Evolutionary conservation across 2,113 vertebrate species (phyloP), one percentile per base, ranked within the genome.

Genomic region (Hemichromis elongatus): DNA sequence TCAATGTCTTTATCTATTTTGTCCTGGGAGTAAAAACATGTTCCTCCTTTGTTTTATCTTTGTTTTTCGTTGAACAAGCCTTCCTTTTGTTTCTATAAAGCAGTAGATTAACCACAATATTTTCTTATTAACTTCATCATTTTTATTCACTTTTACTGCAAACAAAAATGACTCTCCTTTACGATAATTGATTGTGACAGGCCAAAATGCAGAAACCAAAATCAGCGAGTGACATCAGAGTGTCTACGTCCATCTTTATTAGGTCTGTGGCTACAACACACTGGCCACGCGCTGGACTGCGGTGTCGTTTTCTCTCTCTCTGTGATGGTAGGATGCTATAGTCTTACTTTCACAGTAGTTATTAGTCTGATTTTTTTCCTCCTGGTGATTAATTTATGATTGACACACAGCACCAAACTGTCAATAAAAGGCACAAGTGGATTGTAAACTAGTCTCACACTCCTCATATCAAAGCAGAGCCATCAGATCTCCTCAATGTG

Each of bases 131-230:
- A 63, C 33, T 21, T 37, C 0, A 37, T 37, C 10, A 1, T 21
- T 37, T 63, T 8, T 2, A 63, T 6, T 63, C 59, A 63, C 33
- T 37, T 63, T 63, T 63, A 63, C 10, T 1, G 19, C 59, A 37
- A 63, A 63, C 33, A 37, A 21, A 63, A 63, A 28, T 28, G 9
- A 47, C 40, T 47, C 21, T 28, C 9, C 40, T 47, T 28, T 73
- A 47, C 68, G 19, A 28, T 70, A 4, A 66, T 66, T 37, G 37
- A 66, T 66, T 66, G 61, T 13, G 4, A 66, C 0, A 4, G 0
- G 1, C 24, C 0, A 50, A 75, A 73, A 30, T 7, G 1, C 24
- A 28, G 10, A 28, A 16, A 0, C 26, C 10, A 0, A 75, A 75
- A 75, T 30, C 18, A 50, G 24, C 0, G 45, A 50, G 26, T 52